Evolutionary conservation across 2,888 invertebrate species (phyloP), one percentile per base, ranked within the genome.

Genomic region (Cryptocheilus praepositus): DNA sequence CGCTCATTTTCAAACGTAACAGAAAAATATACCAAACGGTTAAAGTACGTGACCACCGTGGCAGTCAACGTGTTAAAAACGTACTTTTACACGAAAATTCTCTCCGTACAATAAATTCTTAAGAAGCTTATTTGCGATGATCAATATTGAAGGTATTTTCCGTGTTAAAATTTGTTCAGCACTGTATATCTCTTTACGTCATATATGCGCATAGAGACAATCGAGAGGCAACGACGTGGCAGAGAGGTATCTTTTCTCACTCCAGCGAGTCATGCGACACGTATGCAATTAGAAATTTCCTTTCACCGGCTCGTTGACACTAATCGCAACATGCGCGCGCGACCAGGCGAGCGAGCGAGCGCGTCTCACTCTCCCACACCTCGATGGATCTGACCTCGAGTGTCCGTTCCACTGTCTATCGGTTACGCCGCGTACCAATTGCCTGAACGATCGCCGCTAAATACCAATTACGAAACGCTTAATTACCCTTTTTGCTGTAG

Each of bases 201-300:
- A 44, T 55, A 54, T 53, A 51, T 49, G 61, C 63, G 63, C 52
- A 55, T 54, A 55, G 64, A 64, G 64, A 64, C 61, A 51, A 71
- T 36, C 28, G 61, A 60, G 62, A 57, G 7, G 11, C 36, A 36
- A 36, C 36, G 36, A 36, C 11, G 36, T 36, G 36, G 36, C 36
- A 11, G 36, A 11, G 3, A 36, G 36, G 63, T 69, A 61, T 66
- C 70, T 60, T 67, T 67, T 65, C 66, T 54, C 55, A 58, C 52
- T 68, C 64, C 64, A 67, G 59, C 55, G 55, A 64, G 60, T 65
- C 70, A 61, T 51, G 67, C 54, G 54, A 49, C 68, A 44, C 71
- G 74, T 64, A 68, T 73, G 79, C 74, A 79, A 79, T 79, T 79
- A 79, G 79, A 79, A 79, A 79, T 79, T 79, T 79, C 79, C 79